Base-by-base conservation (phyloP, 2,113 vertebrate genomes). In the Neotoma lepida region DNA sequence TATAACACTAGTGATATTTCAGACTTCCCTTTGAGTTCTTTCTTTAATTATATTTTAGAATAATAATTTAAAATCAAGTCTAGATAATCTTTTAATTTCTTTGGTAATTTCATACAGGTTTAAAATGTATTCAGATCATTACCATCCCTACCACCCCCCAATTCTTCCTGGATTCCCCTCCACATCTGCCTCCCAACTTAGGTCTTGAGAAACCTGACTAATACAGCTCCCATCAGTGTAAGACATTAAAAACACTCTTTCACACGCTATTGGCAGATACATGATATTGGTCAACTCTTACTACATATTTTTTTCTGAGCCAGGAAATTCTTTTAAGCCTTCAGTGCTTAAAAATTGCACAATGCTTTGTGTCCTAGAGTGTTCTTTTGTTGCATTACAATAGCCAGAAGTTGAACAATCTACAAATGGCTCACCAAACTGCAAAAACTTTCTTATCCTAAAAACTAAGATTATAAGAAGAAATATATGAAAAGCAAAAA, bases 191-290 rank as follows among this genome's bases (percentile, higher is more conserved):
- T 54, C 41, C 39, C 15, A 54, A 86, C 12, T 26, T 49, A 86
- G 17, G 41, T 68, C 64, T 28, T 66, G 87, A 33, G 64, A 64
- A 94, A 89, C 92, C 89, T 93, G 39, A 76, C 96, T 74, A 70
- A 46, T 56, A 46, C 64, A 78, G 30, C 17, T 92, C 35, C 82
- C 35, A 63, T 74, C 15, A 85, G 28, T 70, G 9, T 78, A 85
- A 82, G 8, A 61, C 30, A 94, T 39, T 17, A 85, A 82, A 90
- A 91, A 64, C 81, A 74, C 28, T 26, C 56, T 92, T 92, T 89
- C 39, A 93, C 39, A 78, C 63, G 80, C 33, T 89, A 15, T 39
- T 61, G 30, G 51, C 49, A n/a, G 46, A 70, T 5, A 41, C 56
- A 30, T 17, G 14, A 7, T 81, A 90, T 35, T 95, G 20, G 70